Evolutionary conservation across 2,888 invertebrate genomes (phyloP).

Genomic region (Keiferia lycopersicella): DNA sequence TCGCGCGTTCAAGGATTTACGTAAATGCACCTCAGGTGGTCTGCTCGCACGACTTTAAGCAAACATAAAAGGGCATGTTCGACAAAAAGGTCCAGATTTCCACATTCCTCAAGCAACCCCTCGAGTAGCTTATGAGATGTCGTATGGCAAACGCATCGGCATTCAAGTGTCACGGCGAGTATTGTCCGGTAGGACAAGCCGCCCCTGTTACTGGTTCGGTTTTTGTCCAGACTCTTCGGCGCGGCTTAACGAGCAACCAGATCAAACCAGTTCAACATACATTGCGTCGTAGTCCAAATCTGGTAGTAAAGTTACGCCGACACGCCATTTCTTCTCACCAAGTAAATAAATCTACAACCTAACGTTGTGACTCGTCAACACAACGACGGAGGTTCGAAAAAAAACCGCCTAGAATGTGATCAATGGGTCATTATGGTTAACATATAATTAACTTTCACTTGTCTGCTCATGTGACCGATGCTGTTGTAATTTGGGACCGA

Average conservation of each 20-base stretch:
- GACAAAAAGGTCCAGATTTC: slow-evolving; percentile 27
- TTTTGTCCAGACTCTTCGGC: slow-evolving; percentile 74
- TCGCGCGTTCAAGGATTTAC: slow-evolving; percentile 15
- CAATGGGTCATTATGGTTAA: slow-evolving; percentile 26
- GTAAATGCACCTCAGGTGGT: slow-evolving; percentile 18
- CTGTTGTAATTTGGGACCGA: slow-evolving; percentile 62
- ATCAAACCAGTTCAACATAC: slow-evolving; percentile 72
- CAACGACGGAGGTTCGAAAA: slow-evolving; percentile 30
- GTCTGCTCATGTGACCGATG: slow-evolving; percentile 56
- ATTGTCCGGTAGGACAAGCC: slow-evolving; percentile 70
- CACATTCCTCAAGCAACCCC: slow-evolving; percentile 29
- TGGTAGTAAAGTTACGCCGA: slow-evolving; percentile 62
- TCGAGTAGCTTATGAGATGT: slow-evolving; percentile 36
- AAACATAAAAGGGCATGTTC: slow-evolving; percentile 17
- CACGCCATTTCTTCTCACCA: slow-evolving; percentile 57
- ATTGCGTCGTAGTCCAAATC: slow-evolving; percentile 66
- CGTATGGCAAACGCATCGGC: slow-evolving; percentile 64
- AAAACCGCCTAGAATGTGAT: slow-evolving; percentile 26
- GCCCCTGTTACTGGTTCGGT: slow-evolving; percentile 57
- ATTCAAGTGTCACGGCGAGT: slow-evolving; percentile 70
- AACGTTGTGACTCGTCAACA: slow-evolving; percentile 29
- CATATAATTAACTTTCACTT: slow-evolving; percentile 71
- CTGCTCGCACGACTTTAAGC: slow-evolving; percentile 15
- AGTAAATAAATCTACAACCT: slow-evolving; percentile 39
- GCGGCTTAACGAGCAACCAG: slow-evolving; percentile 75